Conservation (phyloP, 2,113 vertebrate species). For the Prionailurus bengalensis region DNA sequence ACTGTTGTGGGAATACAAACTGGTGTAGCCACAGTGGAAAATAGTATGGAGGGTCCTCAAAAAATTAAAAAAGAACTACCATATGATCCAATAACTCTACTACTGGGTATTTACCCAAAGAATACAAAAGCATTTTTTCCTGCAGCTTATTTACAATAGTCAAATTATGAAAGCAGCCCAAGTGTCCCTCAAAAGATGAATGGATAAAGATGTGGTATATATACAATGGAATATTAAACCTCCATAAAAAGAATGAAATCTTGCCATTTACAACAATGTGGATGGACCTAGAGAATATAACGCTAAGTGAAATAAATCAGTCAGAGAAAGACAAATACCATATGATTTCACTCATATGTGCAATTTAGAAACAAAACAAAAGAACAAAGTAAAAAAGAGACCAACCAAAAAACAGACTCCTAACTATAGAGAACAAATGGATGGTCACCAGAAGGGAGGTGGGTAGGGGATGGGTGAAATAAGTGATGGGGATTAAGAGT, state of each 20-base stretch:
- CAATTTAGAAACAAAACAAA: not conserved
- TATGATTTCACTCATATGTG: too few relatives aligned
- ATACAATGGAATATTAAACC: not conserved
- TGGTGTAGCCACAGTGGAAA: not conserved
- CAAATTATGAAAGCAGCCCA: not conserved
- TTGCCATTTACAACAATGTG: not conserved
- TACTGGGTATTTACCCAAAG: not conserved
- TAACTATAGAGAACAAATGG: not conserved
- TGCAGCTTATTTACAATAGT: not conserved
- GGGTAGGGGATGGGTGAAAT: not conserved
- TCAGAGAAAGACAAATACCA: too few relatives aligned
- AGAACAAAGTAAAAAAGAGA: not conserved
- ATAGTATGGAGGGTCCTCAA: not conserved
- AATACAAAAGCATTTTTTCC: not conserved
- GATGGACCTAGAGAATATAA: too few relatives aligned
- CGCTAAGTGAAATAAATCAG: too few relatives aligned
- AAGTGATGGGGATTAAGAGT: not conserved
- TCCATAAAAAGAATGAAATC: not conserved
- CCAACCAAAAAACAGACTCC: not conserved
- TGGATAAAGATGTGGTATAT: not conserved
- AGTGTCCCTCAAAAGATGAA: not conserved
- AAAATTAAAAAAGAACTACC: not conserved
- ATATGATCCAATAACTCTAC: not conserved
- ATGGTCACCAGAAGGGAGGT: not conserved
- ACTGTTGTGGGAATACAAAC: not conserved